Evolutionary conservation across 2,113 vertebrate species (phyloP), one percentile per base, ranked within the genome.

Genomic region (Triplophysa siluroides): DNA sequence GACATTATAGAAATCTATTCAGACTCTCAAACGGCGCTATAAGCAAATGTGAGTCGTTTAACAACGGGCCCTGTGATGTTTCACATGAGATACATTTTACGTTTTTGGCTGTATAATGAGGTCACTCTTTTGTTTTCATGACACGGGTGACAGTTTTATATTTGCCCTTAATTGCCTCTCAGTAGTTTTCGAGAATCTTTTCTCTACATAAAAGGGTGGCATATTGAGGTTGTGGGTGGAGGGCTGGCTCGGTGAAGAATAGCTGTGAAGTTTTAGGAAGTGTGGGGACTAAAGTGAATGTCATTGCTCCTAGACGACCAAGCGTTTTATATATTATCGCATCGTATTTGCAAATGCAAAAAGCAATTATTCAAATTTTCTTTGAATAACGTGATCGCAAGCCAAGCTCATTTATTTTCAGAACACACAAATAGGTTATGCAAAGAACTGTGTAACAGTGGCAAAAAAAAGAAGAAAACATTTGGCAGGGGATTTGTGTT

Each of bases 161-260:
- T 90, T 91, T 89, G 89, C 90, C 90, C 83, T 85, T 91, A 92
- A 92, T 91, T 90, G 89, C 87, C 83, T 87, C 85, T 90, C 86
- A 86, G 81, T 86, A 89, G 83, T 67, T 76, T 83, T 45, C 80
- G 75, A 91, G 86, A 87, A 0, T 82, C 78, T 18, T 76, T 79
- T 73, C 89, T 86, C 78, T 86, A 86, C 83, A 88, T 86, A 50
- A 70, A 89, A 86, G 79, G 83, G 86, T 73, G 84, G 79, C 81
- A 88, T 84, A 81, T 81, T 72, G 80, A 75, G 80, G 81, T 78
- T 82, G 83, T 78, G 75, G 79, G 76, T 83, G 79, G 87, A 90
- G 86, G 83, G 88, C 87, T 85, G 68, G 80, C 78, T 77, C 87
- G 83, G 86, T 67, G 79, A 80, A 79, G 84, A 76, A 82, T 88